Conservation (phyloP, 2,888 invertebrate genomes). For the Dryadula phaetusa region DNA sequence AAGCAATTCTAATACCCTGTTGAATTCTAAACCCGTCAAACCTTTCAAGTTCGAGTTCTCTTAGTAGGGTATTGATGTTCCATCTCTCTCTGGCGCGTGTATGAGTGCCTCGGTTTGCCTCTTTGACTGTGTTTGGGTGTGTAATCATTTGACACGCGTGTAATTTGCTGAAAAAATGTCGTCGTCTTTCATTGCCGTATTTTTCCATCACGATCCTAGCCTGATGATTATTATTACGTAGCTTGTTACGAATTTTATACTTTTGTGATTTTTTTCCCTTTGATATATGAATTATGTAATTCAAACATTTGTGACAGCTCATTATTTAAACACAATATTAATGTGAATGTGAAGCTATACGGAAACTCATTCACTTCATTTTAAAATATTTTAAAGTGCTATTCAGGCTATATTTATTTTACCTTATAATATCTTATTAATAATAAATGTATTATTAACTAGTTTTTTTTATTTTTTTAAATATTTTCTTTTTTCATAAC, state of each 20-base stretch:
- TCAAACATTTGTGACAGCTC: constrained; percentile 5
- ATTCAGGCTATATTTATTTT: too few species aligned
- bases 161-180: constrained; percentile 81
- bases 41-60: constrained; percentile 53
- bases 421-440: too few species aligned
- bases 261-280: constrained; percentile 40
- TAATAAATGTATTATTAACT: background rate
- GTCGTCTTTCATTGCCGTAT: constrained; percentile 57
- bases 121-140: constrained; percentile 82
- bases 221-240: constrained; percentile 66
- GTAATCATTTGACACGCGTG: constrained; percentile 80
- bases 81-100: constrained; percentile 71
- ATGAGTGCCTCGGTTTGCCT: constrained; percentile 82
- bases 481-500: background rate
- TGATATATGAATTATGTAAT: constrained; percentile 41
- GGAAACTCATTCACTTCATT: background rate
- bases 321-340: constrained; percentile 7
- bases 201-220: constrained; percentile 61
- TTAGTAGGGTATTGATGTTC: constrained; percentile 58
- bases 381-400: background rate
- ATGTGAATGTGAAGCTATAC: background rate
- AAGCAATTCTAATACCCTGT: background rate
- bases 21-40: background rate
- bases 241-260: constrained; percentile 46
- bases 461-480: background rate